Conservation (phyloP, 2,797 vertebrate species). For the Sebastes glaucus region DNA sequence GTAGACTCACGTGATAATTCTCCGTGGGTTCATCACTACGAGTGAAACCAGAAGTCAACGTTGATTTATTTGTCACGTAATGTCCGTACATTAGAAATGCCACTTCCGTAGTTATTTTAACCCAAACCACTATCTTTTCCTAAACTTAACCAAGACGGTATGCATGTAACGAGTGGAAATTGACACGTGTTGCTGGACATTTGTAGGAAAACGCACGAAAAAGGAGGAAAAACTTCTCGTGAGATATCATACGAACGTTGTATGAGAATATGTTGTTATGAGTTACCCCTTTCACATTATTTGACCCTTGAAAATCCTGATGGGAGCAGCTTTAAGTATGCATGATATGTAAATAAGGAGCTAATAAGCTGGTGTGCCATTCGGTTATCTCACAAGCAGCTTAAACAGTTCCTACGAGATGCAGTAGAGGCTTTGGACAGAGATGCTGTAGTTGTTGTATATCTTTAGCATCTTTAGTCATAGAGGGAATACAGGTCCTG, state of each 20-base stretch:
- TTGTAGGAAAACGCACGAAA: too few species aligned
- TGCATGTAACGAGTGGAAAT: too few species aligned
- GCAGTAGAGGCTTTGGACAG: slow-evolving; percentile 1
- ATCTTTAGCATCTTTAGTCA: slow-evolving; percentile 20
- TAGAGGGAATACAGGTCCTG: slow-evolving; percentile 26
- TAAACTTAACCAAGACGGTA: too few species aligned
- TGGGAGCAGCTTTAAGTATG: not conserved
- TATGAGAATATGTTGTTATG: not conserved
- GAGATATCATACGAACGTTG: too few species aligned
- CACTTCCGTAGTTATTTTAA: too few species aligned
- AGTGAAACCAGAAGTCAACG: too few species aligned
- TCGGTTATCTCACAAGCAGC: not conserved
- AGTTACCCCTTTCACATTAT: not conserved
- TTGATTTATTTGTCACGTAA: too few species aligned
- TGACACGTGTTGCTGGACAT: too few species aligned
- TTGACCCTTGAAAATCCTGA: not conserved
- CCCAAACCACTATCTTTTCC: too few species aligned
- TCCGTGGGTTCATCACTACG: not conserved
- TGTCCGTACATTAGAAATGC: too few species aligned
- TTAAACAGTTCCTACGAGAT: not conserved
- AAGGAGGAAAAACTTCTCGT: too few species aligned
- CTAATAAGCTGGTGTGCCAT: not conserved
- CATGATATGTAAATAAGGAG: not conserved
- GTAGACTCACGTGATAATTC: not conserved
- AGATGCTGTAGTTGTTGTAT: not conserved